These are phyloP conservation scores for Cyphomyrus discorhynchus DNA, from an alignment of 2,113 vertebrate genomes.

Conservation along the genomic window DNA sequence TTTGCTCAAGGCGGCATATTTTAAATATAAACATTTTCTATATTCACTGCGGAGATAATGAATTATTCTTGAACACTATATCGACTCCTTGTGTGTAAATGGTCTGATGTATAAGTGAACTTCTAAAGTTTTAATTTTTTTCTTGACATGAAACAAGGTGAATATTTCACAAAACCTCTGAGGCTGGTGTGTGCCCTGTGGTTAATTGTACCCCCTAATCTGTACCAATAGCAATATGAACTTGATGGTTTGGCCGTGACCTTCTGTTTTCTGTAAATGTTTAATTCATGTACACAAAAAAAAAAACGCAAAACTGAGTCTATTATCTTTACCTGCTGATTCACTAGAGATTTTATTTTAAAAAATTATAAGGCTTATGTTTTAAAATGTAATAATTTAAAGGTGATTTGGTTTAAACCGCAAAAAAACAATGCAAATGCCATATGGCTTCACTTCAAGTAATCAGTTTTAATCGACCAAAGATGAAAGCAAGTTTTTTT, in stretches of 20 bases:
- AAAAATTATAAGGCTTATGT: neutral
- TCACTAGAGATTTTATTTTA: neutral
- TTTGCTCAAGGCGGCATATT: neutral
- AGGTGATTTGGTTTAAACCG: neutral
- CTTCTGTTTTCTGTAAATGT: neutral
- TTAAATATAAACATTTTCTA: neutral
- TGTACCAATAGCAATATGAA: neutral
- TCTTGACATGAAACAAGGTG: neutral
- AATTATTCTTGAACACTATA: neutral
- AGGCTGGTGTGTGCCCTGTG: neutral
- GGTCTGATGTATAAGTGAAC: neutral
- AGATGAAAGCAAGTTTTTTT: neutral
- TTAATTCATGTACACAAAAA: neutral
- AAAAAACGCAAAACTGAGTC: neutral
- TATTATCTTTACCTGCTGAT: neutral
- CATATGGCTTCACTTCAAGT: neutral
- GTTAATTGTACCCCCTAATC: neutral
- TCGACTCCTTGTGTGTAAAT: neutral
- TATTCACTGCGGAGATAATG: neutral
- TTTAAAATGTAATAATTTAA: neutral
- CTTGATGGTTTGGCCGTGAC: neutral
- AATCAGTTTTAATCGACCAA: neutral
- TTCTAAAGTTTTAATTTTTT: neutral
- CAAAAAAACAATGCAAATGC: neutral
- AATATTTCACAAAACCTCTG: neutral